Percentiles rank a stretch among this genome's conserved stretches.
Evolutionary conservation across 2,113 vertebrate genomes (phyloP).

Genomic region (Sylvilagus bachmani): DNA sequence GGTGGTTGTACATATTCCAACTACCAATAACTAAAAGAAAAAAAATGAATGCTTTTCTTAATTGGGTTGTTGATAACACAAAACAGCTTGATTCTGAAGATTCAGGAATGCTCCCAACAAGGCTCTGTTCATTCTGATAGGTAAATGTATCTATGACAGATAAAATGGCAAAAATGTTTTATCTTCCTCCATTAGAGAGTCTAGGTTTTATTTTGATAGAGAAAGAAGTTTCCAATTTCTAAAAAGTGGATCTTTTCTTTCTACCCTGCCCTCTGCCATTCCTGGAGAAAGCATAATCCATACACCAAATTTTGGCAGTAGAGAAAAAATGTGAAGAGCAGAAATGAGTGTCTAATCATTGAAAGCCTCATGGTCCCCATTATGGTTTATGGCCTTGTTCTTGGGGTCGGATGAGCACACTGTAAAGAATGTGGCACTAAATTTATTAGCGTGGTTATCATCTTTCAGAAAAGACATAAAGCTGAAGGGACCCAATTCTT

Average conservation of each 20-base stretch:
- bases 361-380: slow-evolving; percentile 76
- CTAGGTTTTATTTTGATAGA: slow-evolving; percentile 59
- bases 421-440: slow-evolving; percentile 75
- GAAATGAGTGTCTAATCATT: slow-evolving; percentile 77
- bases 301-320: slow-evolving; percentile 57
- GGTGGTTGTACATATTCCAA: not conserved
- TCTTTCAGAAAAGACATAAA: slow-evolving; percentile 81
- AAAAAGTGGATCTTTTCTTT: not conserved
- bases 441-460: slow-evolving; percentile 77
- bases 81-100: slow-evolving; percentile 39
- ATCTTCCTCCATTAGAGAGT: not conserved
- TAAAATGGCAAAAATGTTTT: not conserved
- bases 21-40: slow-evolving; percentile 48
- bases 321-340: slow-evolving; percentile 56
- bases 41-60: slow-evolving; percentile 43
- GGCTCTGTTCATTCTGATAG: not conserved
- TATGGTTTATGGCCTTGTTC: slow-evolving; percentile 78
- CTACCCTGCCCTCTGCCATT: not conserved
- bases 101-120: not conserved
- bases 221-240: slow-evolving; percentile 57
- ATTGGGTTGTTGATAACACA: slow-evolving; percentile 18
- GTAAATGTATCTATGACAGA: not conserved
- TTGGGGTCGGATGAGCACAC: slow-evolving; percentile 63
- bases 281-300: slow-evolving; percentile 39
- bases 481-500: slow-evolving; percentile 64